These are phyloP conservation scores for Teleogryllus occipitalis DNA, from an alignment of 1,140 invertebrate species.

Conservation along the genomic window DNA sequence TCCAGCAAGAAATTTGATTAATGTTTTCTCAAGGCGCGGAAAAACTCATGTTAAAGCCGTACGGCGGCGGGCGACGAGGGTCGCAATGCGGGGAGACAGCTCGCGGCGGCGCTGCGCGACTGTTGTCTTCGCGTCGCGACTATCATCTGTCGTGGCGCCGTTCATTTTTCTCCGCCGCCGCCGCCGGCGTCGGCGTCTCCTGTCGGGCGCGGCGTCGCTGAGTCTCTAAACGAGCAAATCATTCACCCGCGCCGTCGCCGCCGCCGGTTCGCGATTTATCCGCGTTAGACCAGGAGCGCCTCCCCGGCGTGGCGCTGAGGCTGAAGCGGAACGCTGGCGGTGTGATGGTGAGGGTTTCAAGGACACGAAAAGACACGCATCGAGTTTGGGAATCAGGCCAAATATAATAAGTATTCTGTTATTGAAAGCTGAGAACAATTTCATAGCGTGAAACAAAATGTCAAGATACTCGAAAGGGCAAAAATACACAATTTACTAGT, in stretches of 20 bases:
- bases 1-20: slow-evolving; percentile 5
- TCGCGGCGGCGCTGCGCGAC: neutral
- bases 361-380: too few relatives aligned
- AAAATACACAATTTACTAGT: too few relatives aligned
- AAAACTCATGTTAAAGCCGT: neutral
- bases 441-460: too few relatives aligned
- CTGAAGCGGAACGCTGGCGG: too few relatives aligned
- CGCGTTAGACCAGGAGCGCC: neutral
- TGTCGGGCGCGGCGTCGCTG: too few relatives aligned
- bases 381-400: too few relatives aligned
- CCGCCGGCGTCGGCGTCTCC: neutral
- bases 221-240: neutral
- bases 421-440: too few relatives aligned
- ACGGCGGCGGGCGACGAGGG: neutral
- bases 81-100: neutral
- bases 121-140: neutral
- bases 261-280: neutral
- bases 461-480: too few relatives aligned
- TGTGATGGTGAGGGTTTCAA: too few relatives aligned
- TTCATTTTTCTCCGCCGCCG: neutral
- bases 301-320: too few relatives aligned
- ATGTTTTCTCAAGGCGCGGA: neutral
- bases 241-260: neutral
- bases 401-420: too few relatives aligned
- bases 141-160: neutral